Evolutionary conservation across 2,888 invertebrate species (phyloP), one percentile per base, ranked within the genome.

Genomic region (Coecobrya sp.): DNA sequence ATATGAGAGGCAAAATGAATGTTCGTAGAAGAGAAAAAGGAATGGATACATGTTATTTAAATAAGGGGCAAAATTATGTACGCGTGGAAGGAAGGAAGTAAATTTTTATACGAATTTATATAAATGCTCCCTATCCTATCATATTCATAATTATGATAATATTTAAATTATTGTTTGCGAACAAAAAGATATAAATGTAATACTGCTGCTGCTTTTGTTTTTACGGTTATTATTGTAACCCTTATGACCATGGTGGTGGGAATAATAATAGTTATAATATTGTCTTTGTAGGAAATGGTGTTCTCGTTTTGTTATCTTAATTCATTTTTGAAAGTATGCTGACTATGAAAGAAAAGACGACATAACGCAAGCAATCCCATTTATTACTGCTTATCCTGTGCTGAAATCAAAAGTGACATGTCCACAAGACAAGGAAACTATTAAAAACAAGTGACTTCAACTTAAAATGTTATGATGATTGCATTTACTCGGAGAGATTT

Each of bases 321-420:
- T 81, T 89, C 55, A 89, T 45, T 89, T 89, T 89, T 68, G 52
- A 89, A 82, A 82, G 10, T 45, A 49, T 82, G 88, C 65, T 76
- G 49, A 88, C 79, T 42, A 76, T 36, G 49, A 68, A 68, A 36
- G 82, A 73, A n/a, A n/a, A 30, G 65, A 88, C 22, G 16, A 22
- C 55, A 62, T 19, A n/a, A 36, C 13, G 45, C 62, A 82, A 22
- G 16, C 52, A 52, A 19, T 68, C 89, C 70, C 81, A 89, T 89
- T 82, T 89, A 89, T 68, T 82, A 79, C 36, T 16, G 70, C 85
- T 84, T 89, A 89, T 89, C 89, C 70, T 59, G 16, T 22, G 13
- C 22, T 82, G 36, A 70, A 70, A 86, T 86, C 45, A 65, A 81
- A 89, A 89, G 10, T 88, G 81, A 68, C 82, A 89, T 11, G n/a